These are phyloP conservation scores for Peromyscus eremicus DNA, from an alignment of 2,797 vertebrate species.

Conservation along the genomic window DNA sequence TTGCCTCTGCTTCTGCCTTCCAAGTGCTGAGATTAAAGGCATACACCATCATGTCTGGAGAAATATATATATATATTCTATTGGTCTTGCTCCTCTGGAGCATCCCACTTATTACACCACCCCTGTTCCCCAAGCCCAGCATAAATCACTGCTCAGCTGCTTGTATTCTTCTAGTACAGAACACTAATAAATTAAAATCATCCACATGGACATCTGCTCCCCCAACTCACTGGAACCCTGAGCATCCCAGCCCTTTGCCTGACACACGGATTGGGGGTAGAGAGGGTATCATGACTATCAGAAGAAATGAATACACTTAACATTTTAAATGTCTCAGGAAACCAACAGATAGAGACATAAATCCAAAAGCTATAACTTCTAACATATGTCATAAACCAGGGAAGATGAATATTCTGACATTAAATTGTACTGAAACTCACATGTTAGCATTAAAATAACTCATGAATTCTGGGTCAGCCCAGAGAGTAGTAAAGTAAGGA, in stretches of 20 bases:
- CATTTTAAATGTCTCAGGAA: constrained; percentile 6
- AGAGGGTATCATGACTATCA: not conserved
- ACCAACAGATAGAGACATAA: constrained; percentile 2
- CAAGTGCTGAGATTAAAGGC: not conserved
- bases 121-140: not conserved
- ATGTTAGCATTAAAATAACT: constrained; percentile 61
- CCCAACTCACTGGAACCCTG: not conserved
- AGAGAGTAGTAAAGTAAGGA: not conserved
- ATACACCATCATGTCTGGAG: not conserved
- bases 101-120: not conserved
- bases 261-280: not conserved
- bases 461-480: not conserved
- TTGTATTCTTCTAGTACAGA: not conserved
- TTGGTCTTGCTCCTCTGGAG: not conserved
- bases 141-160: not conserved
- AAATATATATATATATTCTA: not conserved
- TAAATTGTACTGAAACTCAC: constrained; percentile 21
- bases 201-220: not conserved
- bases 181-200: not conserved
- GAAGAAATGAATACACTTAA: constrained; percentile 14
- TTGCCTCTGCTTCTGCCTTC: not conserved
- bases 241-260: not conserved
- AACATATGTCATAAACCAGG: constrained; percentile 44
- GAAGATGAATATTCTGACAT: constrained; percentile 14
- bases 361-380: constrained; percentile 32